Percentiles rank a stretch among this genome's conserved stretches.
Evolutionary conservation across 1,140 invertebrate species (phyloP).

Genomic region (Drosophila carrolli): DNA sequence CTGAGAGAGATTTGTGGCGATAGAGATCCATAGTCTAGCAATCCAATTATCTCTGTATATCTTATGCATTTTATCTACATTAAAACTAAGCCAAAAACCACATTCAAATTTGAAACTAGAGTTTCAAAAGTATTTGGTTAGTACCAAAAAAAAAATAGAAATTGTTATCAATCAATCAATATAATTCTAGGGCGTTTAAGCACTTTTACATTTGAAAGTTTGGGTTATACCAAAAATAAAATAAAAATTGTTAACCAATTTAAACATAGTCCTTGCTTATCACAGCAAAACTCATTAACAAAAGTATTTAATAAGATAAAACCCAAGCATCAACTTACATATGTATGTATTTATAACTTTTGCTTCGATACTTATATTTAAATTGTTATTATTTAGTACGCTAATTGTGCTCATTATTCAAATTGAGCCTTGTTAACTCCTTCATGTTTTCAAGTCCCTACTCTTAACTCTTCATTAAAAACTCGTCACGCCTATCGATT

Average conservation of each 20-base stretch:
- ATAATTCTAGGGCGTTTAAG: too few relatives aligned
- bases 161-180: too few relatives aligned
- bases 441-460: not conserved
- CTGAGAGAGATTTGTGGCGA: slow-evolving; percentile 17
- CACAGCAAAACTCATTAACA: too few relatives aligned
- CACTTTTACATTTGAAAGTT: not conserved
- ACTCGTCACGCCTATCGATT: not conserved
- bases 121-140: not conserved
- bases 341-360: too few relatives aligned
- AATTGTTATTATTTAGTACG: not conserved
- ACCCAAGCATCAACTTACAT: too few relatives aligned
- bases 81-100: not conserved
- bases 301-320: too few relatives aligned
- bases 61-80: slow-evolving; percentile 33
- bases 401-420: not conserved
- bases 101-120: not conserved
- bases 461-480: slow-evolving; percentile 11
- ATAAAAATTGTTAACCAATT: too few relatives aligned
- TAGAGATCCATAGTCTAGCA: slow-evolving; percentile 8
- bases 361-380: not conserved
- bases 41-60: slow-evolving; percentile 45
- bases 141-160: too few relatives aligned
- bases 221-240: not conserved
- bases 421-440: not conserved
- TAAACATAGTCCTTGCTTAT: too few relatives aligned